A percentile compares a stretch with the other conserved stretches of the same genome.
Evolutionary conservation across 2,888 invertebrate genomes (phyloP).

Genomic region (Netelia inedita): DNA sequence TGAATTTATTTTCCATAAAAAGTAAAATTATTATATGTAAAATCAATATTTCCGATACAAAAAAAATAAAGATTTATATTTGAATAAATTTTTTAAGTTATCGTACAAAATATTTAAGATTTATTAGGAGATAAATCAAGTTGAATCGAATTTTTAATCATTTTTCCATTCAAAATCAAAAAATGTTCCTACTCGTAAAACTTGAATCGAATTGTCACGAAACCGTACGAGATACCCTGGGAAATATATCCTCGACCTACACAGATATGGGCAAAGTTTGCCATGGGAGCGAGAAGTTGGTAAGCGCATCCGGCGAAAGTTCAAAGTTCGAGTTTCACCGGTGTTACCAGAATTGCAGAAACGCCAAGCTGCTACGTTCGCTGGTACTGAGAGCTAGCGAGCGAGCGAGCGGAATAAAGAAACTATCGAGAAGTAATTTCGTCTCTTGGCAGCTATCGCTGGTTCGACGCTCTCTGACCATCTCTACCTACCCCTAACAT

Average conservation of each 20-base stretch:
- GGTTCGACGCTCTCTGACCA: conserved; percentile 9
- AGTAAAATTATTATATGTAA: no score
- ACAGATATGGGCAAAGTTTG: conserved; percentile 50
- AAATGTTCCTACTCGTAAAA: conserved; percentile 28
- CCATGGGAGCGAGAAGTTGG: conserved; percentile 47
- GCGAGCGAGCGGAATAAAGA: conserved; percentile 42
- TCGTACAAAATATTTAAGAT: background rate
- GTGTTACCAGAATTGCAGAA: conserved; percentile 41
- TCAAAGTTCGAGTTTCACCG: conserved; percentile 48
- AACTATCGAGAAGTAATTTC: conserved; percentile 66
- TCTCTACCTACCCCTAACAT: background rate
- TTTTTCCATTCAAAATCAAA: conserved; percentile 12
- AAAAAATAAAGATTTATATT: background rate
- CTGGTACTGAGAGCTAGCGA: background rate
- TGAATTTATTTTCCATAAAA: no score
- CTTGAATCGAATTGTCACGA: conserved; percentile 52
- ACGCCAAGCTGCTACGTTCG: conserved; percentile 28
- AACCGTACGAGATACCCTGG: conserved; percentile 34
- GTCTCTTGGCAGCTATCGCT: conserved; percentile 21
- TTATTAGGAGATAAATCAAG: background rate
- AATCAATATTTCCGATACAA: background rate
- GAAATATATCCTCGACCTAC: background rate
- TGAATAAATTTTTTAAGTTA: background rate
- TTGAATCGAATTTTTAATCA: conserved; percentile 6
- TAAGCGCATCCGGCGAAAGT: conserved; percentile 50